These are phyloP conservation scores for Paralvinella palmiformis DNA, from an alignment of 1,140 invertebrate species.

Conservation along the genomic window DNA sequence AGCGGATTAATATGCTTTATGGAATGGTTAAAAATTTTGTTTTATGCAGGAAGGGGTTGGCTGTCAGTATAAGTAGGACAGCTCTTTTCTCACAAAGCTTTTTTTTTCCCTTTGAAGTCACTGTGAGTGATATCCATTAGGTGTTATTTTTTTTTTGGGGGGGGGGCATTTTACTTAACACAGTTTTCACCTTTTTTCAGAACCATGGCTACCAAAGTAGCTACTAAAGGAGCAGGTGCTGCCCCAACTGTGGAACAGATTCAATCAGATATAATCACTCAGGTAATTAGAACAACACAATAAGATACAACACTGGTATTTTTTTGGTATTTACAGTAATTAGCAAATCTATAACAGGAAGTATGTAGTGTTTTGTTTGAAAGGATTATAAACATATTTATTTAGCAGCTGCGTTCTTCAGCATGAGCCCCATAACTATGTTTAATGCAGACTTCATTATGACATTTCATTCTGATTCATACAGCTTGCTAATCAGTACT, in stretches of 20 bases:
- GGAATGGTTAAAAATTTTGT: no score
- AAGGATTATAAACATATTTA: constrained; percentile 48
- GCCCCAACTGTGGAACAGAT: constrained; percentile 71
- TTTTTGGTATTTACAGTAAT: constrained; percentile 52
- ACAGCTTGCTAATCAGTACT: constrained; percentile 79
- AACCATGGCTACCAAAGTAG: no score
- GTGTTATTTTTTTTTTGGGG: no score
- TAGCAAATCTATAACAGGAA: constrained; percentile 73
- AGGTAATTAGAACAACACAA: constrained; percentile 53
- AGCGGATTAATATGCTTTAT: no score
- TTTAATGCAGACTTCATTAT: constrained; percentile 10
- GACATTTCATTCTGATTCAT: constrained; percentile 34
- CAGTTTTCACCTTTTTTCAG: no score
- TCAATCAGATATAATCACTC: constrained; percentile 71
- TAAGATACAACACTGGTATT: not conserved
- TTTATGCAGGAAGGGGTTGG: no score
- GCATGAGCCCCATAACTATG: constrained; percentile 19
- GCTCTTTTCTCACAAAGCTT: no score
- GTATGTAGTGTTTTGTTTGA: constrained; percentile 66
- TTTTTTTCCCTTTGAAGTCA: no score
- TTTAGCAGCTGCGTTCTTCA: constrained; percentile 14
- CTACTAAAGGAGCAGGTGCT: no score
- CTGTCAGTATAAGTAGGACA: no score
- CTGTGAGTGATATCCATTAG: no score
- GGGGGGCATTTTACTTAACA: no score